A percentile compares a stretch with the other conserved stretches of the same genome.
Conservation (phyloP, 2,888 invertebrate species). For the Rhopalosiphum nymphaeae region DNA sequence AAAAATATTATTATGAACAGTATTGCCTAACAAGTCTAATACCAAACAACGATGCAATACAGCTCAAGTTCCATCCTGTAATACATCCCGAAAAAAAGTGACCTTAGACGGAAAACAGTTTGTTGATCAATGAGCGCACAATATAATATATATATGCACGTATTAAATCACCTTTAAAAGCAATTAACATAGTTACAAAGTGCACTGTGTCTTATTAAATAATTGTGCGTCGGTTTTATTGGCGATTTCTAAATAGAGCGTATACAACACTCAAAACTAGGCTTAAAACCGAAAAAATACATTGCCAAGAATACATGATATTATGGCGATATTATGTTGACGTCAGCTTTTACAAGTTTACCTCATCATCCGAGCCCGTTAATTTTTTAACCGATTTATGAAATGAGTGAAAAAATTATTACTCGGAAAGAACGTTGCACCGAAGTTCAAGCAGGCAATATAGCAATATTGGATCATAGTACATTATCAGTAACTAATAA, state of each 20-base stretch:
- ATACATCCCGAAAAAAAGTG: background rate
- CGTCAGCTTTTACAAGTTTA: background rate
- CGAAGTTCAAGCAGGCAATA: constrained; percentile 23
- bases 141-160: background rate
- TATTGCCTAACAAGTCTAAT: background rate
- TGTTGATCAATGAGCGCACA: background rate
- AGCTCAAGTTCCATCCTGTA: background rate
- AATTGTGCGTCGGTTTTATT: background rate
- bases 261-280: background rate
- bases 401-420: background rate
- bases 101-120: background rate
- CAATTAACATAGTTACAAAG: background rate
- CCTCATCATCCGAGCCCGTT: background rate
- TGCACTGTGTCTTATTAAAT: background rate
- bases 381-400: background rate
- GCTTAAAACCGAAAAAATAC: background rate
- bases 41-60: background rate
- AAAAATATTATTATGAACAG: background rate
- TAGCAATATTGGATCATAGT: background rate
- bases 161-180: background rate
- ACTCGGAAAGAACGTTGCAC: background rate
- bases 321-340: background rate
- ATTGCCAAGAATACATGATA: background rate
- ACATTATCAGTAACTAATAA: background rate
- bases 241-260: background rate